phyloP scores from a whole-genome alignment of 1,140 invertebrate genomes.

The Formica selysi region DNA sequence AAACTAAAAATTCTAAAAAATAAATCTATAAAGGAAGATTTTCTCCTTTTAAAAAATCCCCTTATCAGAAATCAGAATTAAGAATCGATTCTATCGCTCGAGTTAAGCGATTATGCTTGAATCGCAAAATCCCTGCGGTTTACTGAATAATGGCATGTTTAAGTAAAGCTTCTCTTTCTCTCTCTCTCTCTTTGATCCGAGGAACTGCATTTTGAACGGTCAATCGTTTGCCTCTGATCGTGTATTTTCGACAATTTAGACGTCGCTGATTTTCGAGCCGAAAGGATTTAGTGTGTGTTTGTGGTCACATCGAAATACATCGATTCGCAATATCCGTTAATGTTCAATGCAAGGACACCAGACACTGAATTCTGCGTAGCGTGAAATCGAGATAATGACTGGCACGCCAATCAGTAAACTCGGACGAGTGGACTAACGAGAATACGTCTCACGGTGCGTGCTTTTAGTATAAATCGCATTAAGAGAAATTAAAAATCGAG shows the following conservation, averaged over 20 bases:
- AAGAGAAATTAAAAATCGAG: slow-evolving; percentile 24
- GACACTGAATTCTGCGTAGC: slow-evolving; percentile 74
- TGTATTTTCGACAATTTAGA: slow-evolving; percentile 23
- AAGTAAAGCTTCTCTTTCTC: slow-evolving; percentile 39
- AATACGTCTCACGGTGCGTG: slow-evolving; percentile 71
- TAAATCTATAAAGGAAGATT: slow-evolving; percentile 13
- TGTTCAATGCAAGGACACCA: slow-evolving; percentile 57
- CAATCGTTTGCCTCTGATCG: not conserved
- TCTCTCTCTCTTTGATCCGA: not conserved
- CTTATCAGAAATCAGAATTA: not conserved
- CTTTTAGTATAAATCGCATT: slow-evolving; percentile 63
- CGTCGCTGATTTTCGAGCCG: not conserved
- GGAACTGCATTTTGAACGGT: slow-evolving; percentile 4
- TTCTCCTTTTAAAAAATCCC: not conserved
- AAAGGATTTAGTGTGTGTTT: slow-evolving; percentile 1
- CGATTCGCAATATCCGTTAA: slow-evolving; percentile 67
- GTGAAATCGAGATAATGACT: slow-evolving; percentile 86
- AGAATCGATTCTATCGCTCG: slow-evolving; percentile 59
- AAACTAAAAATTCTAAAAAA: slow-evolving; percentile 21
- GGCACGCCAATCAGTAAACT: slow-evolving; percentile 84
- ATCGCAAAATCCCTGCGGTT: slow-evolving; percentile 46
- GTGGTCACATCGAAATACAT: slow-evolving; percentile 31
- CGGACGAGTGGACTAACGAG: slow-evolving; percentile 81
- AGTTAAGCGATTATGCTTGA: slow-evolving; percentile 60
- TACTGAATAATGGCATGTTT: slow-evolving; percentile 46